Evolutionary conservation across 2,113 vertebrate species (phyloP).

Genomic region (Coreoperca whiteheadi): DNA sequence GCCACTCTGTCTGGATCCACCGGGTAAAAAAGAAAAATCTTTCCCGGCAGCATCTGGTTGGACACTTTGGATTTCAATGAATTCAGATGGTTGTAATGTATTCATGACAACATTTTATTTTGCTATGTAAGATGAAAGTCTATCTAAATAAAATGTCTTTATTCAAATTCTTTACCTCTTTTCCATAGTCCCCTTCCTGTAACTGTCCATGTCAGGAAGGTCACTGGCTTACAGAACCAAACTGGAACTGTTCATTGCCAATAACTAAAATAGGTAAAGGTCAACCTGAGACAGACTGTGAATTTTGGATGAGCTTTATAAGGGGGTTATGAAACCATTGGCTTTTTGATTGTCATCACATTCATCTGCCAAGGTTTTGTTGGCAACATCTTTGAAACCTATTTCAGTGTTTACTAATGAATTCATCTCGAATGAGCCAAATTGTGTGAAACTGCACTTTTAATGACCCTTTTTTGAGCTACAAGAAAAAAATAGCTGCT

Average conservation of each 20-base stretch:
- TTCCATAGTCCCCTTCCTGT: background rate
- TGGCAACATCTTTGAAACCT: slow-evolving; percentile 43
- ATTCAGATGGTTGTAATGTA: slow-evolving; percentile 26
- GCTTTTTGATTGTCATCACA: slow-evolving; percentile 33
- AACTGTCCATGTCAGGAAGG: slow-evolving; percentile 21
- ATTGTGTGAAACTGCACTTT: slow-evolving; percentile 4
- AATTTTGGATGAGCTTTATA: slow-evolving; percentile 25
- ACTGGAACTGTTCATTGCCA: slow-evolving; percentile 7
- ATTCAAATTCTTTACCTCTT: background rate
- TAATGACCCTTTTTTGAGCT: slow-evolving; percentile 2
- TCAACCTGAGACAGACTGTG: slow-evolving; percentile 12
- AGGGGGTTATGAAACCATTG: slow-evolving; percentile 9
- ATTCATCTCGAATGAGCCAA: slow-evolving; percentile 40
- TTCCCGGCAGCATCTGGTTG: slow-evolving; percentile 47
- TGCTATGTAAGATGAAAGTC: slow-evolving; percentile 6
- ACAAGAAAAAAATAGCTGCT: background rate
- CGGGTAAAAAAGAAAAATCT: slow-evolving; percentile 41
- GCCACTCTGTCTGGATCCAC: slow-evolving; percentile 70
- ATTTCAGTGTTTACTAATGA: slow-evolving; percentile 33
- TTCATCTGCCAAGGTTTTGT: slow-evolving; percentile 47
- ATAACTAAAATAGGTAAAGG: slow-evolving; percentile 42
- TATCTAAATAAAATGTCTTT: slow-evolving; percentile 17
- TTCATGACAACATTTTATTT: background rate
- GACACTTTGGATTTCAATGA: slow-evolving; percentile 33
- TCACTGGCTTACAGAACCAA: slow-evolving; percentile 13